Base-by-base conservation (phyloP, 2,113 vertebrate species). In the Blennius ocellaris region DNA sequence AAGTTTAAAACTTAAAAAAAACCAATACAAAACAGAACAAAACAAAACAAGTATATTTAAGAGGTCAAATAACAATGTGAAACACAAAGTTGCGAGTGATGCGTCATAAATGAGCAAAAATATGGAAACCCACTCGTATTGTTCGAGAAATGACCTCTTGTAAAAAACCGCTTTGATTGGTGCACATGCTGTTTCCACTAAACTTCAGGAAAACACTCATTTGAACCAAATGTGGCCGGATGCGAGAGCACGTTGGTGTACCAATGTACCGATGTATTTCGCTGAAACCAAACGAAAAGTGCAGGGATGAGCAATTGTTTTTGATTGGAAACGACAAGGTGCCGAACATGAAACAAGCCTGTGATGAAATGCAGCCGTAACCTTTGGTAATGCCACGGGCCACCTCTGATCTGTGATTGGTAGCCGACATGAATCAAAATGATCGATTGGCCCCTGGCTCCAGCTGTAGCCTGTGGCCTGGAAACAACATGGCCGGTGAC, bases 331-430 rank as follows among this genome's bases (percentile, higher is more conserved):
- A 43, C 54, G 76, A 43, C 36, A 70, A 44, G 56, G 62, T 45
- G 17, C 3, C 64, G 71, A 8, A 77, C 73, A 71, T 76, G 56
- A 83, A 71, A 69, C n/a, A 64, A 55, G 51, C 30, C 37, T 1
- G 6, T 48, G 49, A 81, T 76, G 73, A 76, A 69, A 70, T 75
- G 58, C 68, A 67, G 69, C 60, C 77, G 55, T 56, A 64, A 87
- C 84, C 89, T 91, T 89, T 86, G 66, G 66, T 63, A 84, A 85
- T 89, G 87, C 83, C 90, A 90, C 40, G 66, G 76, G 70, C 69
- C 76, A 80, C 76, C 80, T 91, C 87, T 89, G 86, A 90, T 92
- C 84, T 85, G 54, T 75, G 87, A 92, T 85, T 88, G 88, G 83
- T 63, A 63, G 66, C 74, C 51, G 15, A 90, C 87, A 90, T 92